Conservation (phyloP, 2,888 invertebrate species). For the Lydus trimaculatus region DNA sequence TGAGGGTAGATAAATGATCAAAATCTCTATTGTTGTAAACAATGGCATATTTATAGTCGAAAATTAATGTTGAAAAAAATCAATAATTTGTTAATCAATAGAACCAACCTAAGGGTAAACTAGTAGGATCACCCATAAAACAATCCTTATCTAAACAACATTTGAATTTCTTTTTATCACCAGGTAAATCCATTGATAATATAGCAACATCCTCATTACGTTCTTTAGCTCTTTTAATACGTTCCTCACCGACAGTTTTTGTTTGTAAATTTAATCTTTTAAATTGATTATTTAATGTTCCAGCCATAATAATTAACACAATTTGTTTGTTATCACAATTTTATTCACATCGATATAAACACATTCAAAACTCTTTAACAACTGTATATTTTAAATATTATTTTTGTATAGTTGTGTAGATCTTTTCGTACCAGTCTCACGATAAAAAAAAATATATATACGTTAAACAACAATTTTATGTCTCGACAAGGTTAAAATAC, state of each 20-base stretch:
- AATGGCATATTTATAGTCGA: too few relatives aligned
- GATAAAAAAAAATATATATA: too few relatives aligned
- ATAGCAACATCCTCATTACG: slow-evolving; percentile 89
- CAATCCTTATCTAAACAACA: slow-evolving; percentile 81
- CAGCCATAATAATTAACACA: slow-evolving; percentile 67
- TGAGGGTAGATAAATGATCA: too few relatives aligned
- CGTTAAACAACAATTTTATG: slow-evolving; percentile 46
- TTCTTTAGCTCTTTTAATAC: slow-evolving; percentile 80
- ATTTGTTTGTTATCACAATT: slow-evolving; percentile 2
- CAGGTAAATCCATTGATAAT: slow-evolving; percentile 83
- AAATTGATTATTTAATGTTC: slow-evolving; percentile 81
- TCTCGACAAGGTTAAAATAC: slow-evolving; percentile 46
- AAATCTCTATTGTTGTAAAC: too few relatives aligned
- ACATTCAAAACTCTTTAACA: not conserved
- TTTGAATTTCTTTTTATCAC: slow-evolving; percentile 74
- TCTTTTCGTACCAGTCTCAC: slow-evolving; percentile 50
- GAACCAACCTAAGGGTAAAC: slow-evolving; percentile 77
- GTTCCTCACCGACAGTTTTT: slow-evolving; percentile 83
- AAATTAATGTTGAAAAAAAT: too few relatives aligned
- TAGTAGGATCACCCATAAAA: slow-evolving; percentile 77
- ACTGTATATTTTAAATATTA: slow-evolving; percentile 15
- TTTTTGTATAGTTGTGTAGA: slow-evolving; percentile 25
- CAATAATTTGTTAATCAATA: too few relatives aligned
- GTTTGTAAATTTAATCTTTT: slow-evolving; percentile 76
- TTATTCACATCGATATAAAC: not conserved